Base-by-base conservation (phyloP, 2,888 invertebrate species). In the Synergus itoensis region DNA sequence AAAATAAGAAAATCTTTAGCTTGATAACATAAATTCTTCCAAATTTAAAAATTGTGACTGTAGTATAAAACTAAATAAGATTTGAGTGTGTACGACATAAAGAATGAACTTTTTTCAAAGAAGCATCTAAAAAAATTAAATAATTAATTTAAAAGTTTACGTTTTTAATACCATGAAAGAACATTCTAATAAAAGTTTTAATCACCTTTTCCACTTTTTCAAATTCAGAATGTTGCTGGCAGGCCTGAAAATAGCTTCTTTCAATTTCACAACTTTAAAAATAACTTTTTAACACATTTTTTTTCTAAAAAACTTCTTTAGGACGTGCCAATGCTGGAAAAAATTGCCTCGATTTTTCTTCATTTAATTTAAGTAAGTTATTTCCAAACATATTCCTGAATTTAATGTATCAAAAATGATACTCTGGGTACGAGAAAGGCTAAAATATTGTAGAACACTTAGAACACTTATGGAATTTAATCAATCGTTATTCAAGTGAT, bases 301-400 rank as follows among this genome's bases (percentile, higher is more conserved):
- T 48, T 48, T 48, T 48, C 48, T 48, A 48, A 48, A 48, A 48
- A n/a, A 5, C 48, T 48, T n/a, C 48, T 48, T n/a, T 48, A 48
- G 48, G 48, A 48, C 48, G 48, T 48, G 48, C 48, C 48, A 48
- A 48, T 48, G 48, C 48, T 48, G 48, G 48, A 48, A 48, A 48
- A 48, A 48, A 48, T 48, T 48, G 48, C 48, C 48, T 48, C 48
- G 48, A 48, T 48, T 48, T 48, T 48, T 48, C 48, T 48, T 16
- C 48, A 48, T 48, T 48, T 48, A 48, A 48, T 48, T 48, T 48
- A 48, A 48, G 48, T 48, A 48, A 48, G 48, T 48, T 48, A 48
- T 16, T 48, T 48, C 48, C 16, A 48, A 48, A 48, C 5, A 48
- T 48, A 48, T 48, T 48, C 48, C 48, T 48, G 48, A 48, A 48